phyloP scores from a whole-genome alignment of 2,113 vertebrate species.

The Alouatta palliata region DNA sequence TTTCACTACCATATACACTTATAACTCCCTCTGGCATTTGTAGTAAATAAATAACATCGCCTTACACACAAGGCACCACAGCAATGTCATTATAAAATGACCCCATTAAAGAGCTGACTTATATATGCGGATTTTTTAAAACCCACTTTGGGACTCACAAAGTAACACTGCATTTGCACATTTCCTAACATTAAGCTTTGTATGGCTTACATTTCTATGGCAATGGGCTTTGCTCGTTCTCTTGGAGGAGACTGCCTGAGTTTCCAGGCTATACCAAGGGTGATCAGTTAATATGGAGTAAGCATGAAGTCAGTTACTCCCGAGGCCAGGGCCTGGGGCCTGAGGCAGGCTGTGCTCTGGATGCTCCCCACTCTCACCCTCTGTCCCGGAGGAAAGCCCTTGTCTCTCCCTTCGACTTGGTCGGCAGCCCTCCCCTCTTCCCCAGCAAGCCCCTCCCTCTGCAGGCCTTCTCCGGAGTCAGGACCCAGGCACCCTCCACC shows the following conservation, averaged over 20 bases:
- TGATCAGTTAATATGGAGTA: not conserved
- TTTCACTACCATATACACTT: not conserved
- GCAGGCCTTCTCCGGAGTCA: accelerated
- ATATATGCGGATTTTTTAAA: not conserved
- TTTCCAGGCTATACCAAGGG: not conserved
- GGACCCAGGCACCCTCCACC: not conserved
- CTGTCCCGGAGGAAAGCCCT: not conserved
- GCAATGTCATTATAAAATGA: not conserved
- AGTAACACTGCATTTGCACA: not conserved
- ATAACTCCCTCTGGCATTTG: not conserved
- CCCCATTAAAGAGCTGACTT: not conserved
- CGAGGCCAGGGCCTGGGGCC: not conserved
- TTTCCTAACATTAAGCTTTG: not conserved
- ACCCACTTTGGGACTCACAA: not conserved
- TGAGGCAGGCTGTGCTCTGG: not conserved
- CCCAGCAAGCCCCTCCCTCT: too few relatives aligned
- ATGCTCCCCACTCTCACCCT: not conserved
- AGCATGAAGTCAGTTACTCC: not conserved
- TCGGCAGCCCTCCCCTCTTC: not conserved
- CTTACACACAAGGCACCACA: not conserved
- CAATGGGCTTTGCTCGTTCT: not conserved
- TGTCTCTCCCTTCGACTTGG: not conserved
- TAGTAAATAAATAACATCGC: not conserved
- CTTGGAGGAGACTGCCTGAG: not conserved
- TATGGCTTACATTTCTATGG: not conserved